Evolutionary conservation across 1,140 invertebrate species (phyloP), one percentile per base, ranked within the genome.

Genomic region (Listronotus bonariensis): DNA sequence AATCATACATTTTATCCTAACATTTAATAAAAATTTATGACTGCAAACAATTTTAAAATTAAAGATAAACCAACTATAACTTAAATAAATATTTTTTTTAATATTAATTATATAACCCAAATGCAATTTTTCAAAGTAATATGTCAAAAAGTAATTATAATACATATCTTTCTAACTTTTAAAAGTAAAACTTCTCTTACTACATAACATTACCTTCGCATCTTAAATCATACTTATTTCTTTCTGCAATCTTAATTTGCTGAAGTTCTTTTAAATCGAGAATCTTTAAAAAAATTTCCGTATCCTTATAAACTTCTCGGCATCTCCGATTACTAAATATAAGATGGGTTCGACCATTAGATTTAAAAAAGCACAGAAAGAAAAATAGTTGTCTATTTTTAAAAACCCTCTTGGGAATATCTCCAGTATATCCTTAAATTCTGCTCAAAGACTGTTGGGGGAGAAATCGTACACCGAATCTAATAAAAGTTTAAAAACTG

Each of bases 211-310:
- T 40, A 64, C 61, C 61, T 64, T 64, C 61, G 11, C 31, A 56
- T 49, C 31, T 64, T 41, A 64, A 61, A 42, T 71, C 63, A 41
- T 71, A 68, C 20, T 59, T 60, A 62, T 63, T 65, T 34, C 45
- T 49, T 36, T 62, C 31, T 26, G 2, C 9, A 11, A 40, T 59
- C 41, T 68, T 65, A 42, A 49, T 11, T 32, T 18, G 32, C 31
- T 66, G 56, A 10, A 63, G 48, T 41, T 62, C 67, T 10, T 49
- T 49, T 31, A 66, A 42, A 45, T 71, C 67, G 15, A 71, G 51
- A 34, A 58, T 46, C 20, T 48, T 45, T 36, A 68, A 40, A n/a
- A n/a, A 60, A 10, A 31, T 38, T 12, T 56, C 46, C 34, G 59
- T 66, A 40, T 71, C 43, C 7, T 34, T 7, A 38, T 60, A 69